Conservation (phyloP, 2,797 vertebrate genomes). For the Gastrophryne carolinensis region DNA sequence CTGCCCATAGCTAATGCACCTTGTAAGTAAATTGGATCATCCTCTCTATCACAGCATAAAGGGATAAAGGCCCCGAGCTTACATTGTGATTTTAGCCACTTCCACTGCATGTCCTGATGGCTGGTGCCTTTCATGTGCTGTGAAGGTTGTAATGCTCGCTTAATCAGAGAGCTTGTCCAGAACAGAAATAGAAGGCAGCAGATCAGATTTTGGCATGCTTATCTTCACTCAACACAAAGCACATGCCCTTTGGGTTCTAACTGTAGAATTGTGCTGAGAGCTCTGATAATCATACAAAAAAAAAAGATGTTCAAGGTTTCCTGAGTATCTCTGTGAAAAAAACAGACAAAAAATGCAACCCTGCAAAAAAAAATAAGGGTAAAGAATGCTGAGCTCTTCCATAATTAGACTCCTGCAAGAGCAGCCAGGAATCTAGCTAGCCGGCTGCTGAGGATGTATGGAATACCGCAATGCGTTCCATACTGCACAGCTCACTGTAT, state of each 20-base stretch:
- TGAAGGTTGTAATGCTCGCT: constrained; percentile 25
- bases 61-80: neutral
- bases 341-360: neutral
- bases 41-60: neutral
- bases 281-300: neutral
- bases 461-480: constrained; percentile 21
- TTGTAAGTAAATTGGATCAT: neutral
- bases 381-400: neutral
- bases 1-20: no score
- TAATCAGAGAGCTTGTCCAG: constrained; percentile 1
- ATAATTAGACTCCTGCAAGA: constrained; percentile 2
- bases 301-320: neutral
- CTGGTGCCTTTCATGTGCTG: constrained; percentile 5
- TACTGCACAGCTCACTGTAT: neutral
- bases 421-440: no score
- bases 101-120: neutral
- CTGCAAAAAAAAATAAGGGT: neutral
- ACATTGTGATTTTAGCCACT: neutral
- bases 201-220: constrained; percentile 8
- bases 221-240: constrained; percentile 14
- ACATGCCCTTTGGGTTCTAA: neutral
- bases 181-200: constrained; percentile 15
- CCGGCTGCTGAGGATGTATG: no score
- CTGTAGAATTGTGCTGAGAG: neutral
- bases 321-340: neutral